These are phyloP conservation scores for Nanorana parkeri DNA, from an alignment of 2,113 vertebrate species.

Conservation along the genomic window DNA sequence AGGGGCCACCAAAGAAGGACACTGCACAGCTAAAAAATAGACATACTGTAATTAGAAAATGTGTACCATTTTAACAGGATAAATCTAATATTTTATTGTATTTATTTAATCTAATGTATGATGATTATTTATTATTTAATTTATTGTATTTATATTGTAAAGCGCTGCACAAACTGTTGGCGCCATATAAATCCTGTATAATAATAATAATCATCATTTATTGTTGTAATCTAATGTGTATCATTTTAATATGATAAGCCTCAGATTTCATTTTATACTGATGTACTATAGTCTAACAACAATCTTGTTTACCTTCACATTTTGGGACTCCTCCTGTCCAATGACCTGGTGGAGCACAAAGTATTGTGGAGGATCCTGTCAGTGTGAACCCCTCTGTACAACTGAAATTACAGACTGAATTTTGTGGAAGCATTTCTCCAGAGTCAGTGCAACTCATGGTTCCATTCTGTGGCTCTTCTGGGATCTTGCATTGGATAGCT, in stretches of 20 bases:
- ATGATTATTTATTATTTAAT: too few relatives aligned
- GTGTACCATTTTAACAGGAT: not conserved
- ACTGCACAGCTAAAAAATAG: constrained; percentile 63
- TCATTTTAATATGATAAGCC: not conserved
- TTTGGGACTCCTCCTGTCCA: constrained; percentile 62
- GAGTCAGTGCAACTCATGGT: not conserved
- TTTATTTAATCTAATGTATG: too few relatives aligned
- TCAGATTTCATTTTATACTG: too few relatives aligned
- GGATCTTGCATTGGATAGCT: not conserved
- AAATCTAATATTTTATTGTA: too few relatives aligned
- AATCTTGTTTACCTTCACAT: constrained; percentile 64
- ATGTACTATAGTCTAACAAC: too few relatives aligned
- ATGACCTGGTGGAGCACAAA: constrained; percentile 60
- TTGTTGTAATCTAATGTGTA: too few relatives aligned
- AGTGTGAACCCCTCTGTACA: constrained; percentile 67
- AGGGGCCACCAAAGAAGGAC: constrained; percentile 48
- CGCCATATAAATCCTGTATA: too few relatives aligned
- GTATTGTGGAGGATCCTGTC: constrained; percentile 56
- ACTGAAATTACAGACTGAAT: constrained; percentile 66
- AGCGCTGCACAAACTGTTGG: too few relatives aligned
- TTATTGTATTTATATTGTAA: too few relatives aligned
- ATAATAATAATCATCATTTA: too few relatives aligned
- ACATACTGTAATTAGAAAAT: too few relatives aligned
- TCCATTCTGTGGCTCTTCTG: not conserved
- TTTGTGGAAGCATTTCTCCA: constrained; percentile 56